A percentile compares a stretch with the other conserved stretches of the same genome.
Evolutionary conservation across 2,888 invertebrate species (phyloP).

Genomic region (Drosophila anomalipes): DNA sequence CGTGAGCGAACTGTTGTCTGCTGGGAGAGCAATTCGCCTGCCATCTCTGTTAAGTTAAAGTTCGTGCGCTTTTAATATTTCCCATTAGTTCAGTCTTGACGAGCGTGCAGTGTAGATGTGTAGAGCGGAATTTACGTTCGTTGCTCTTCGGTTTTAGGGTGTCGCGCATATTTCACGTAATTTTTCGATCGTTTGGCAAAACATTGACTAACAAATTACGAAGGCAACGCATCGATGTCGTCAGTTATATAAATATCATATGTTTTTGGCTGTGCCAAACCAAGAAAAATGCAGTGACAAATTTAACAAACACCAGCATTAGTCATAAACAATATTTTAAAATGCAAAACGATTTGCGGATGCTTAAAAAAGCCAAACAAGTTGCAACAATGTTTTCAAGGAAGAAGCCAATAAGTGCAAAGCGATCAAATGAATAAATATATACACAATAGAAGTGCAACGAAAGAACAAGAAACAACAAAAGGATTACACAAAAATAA

Average conservation of each 20-base stretch:
- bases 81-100: conserved; percentile 61
- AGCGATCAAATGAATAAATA: conserved; percentile 38
- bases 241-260: conserved; percentile 47
- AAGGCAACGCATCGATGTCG: conserved; percentile 39
- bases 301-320: conserved; percentile 29
- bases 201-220: conserved; percentile 27
- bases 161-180: conserved; percentile 58
- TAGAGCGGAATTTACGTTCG: conserved; percentile 26
- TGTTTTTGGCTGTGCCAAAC: conserved; percentile 24
- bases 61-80: conserved; percentile 32
- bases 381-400: conserved; percentile 55
- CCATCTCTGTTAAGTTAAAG: conserved; percentile 12
- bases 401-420: conserved; percentile 70
- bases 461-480: conserved; percentile 12
- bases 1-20: neutral
- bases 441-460: conserved; percentile 30
- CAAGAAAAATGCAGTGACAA: conserved; percentile 55
- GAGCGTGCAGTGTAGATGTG: conserved; percentile 49
- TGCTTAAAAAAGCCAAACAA: conserved; percentile 53
- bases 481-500: conserved; percentile 62
- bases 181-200: conserved; percentile 37
- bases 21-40: conserved; percentile 17
- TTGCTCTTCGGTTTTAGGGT: conserved; percentile 37
- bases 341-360: conserved; percentile 44
- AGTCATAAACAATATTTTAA: conserved; percentile 42